Percentiles rank a stretch among this genome's conserved stretches.
Conservation (phyloP, 2,113 vertebrate genomes). For the Ceyx melanurus region DNA sequence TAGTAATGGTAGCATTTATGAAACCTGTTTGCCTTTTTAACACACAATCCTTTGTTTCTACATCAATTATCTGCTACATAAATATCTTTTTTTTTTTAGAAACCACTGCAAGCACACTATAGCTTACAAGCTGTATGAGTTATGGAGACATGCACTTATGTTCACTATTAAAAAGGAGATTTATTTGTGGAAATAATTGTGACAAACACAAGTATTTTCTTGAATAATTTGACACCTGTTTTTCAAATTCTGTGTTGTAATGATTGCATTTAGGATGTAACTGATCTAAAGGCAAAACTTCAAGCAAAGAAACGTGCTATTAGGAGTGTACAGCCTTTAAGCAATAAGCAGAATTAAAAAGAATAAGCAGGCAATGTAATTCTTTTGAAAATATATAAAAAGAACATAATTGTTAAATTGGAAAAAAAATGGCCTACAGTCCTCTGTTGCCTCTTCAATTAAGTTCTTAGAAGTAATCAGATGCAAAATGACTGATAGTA, state of each 20-base stretch:
- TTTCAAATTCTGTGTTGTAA: neutral
- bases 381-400: conserved; percentile 50
- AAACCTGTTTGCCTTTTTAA: neutral
- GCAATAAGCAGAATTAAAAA: neutral
- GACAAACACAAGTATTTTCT: neutral
- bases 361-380: neutral
- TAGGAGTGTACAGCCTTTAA: neutral
- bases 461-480: conserved; percentile 72
- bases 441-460: conserved; percentile 69
- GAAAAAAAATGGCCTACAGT: conserved; percentile 35
- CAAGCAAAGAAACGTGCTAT: neutral
- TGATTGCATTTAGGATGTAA: neutral
- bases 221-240: neutral
- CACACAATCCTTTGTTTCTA: neutral
- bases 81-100: neutral
- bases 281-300: neutral
- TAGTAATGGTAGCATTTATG: neutral
- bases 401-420: conserved; percentile 17
- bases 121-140: neutral
- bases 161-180: neutral
- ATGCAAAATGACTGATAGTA: conserved; percentile 64
- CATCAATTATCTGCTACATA: neutral
- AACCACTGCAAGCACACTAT: neutral
- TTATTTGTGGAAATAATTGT: conserved; percentile 15
- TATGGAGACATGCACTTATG: neutral